phyloP scores from a whole-genome alignment of 2,888 invertebrate species.

The Lordiphosa andalusiaca region DNA sequence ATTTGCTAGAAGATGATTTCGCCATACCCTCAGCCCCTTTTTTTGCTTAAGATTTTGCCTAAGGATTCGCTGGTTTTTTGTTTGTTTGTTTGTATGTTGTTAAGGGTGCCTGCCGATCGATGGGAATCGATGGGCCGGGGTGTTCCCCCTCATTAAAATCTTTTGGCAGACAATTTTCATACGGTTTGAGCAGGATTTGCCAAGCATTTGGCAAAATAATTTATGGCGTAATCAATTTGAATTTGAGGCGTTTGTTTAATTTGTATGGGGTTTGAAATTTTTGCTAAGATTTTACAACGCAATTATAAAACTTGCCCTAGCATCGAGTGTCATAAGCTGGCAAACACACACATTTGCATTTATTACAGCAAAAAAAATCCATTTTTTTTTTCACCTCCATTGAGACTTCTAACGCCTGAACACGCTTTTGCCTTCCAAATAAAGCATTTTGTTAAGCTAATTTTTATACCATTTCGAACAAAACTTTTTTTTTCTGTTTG shows the following conservation, averaged over 20 bases:
- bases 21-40: constrained; percentile 43
- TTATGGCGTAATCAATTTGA: constrained; percentile 66
- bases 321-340: constrained; percentile 73
- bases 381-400: constrained; percentile 25
- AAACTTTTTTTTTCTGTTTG: constrained; percentile 47
- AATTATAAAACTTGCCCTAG: constrained; percentile 44
- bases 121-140: constrained; percentile 22
- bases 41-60: background rate
- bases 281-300: constrained; percentile 34
- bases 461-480: constrained; percentile 71
- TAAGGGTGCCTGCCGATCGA: constrained; percentile 70
- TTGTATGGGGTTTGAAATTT: constrained; percentile 49
- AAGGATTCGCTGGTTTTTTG: constrained; percentile 1
- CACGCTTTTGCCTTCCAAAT: constrained; percentile 70
- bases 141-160: constrained; percentile 45
- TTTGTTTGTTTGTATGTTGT: constrained; percentile 28
- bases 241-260: constrained; percentile 54
- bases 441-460: constrained; percentile 72
- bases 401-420: constrained; percentile 55
- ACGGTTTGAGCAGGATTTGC: constrained; percentile 42
- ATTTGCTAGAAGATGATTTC: constrained; percentile 59
- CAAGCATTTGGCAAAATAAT: constrained; percentile 57
- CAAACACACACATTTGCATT: constrained; percentile 46
- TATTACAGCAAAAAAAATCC: constrained; percentile 30
- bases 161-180: constrained; percentile 52